phyloP scores from a whole-genome alignment of 35 echinoderm and acorn worm genomes.

The Apostichopus parvimensis region DNA sequence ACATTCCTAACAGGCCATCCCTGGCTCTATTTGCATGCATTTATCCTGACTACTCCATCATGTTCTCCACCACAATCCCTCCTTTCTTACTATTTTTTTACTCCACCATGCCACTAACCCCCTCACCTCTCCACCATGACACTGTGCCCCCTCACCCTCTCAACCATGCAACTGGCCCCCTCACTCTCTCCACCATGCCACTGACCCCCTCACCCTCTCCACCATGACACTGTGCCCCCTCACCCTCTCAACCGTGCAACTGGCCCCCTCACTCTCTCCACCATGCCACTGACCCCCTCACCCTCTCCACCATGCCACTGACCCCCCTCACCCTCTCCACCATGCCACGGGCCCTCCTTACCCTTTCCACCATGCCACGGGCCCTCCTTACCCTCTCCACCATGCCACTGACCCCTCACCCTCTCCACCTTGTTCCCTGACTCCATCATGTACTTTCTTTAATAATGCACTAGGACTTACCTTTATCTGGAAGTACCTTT shows the following conservation, averaged over 20 bases:
- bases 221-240: neutral
- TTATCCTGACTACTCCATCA: too few relatives aligned
- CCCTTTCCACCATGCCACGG: neutral
- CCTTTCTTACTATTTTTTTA: too few relatives aligned
- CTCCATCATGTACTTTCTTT: too few relatives aligned
- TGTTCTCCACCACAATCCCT: too few relatives aligned
- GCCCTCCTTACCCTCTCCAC: neutral
- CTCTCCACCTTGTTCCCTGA: neutral
- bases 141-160: neutral
- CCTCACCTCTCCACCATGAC: neutral
- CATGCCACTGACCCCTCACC: neutral
- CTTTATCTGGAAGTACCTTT: constrained; percentile 95
- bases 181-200: neutral
- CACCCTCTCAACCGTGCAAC: neutral
- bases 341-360: neutral
- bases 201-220: neutral
- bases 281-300: neutral
- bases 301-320: neutral
- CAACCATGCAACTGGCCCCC: neutral
- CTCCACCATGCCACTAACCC: neutral
- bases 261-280: neutral
- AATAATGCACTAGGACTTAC: constrained; percentile 40
- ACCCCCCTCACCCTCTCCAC: neutral
- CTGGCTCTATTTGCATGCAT: too few relatives aligned
- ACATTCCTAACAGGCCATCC: too few relatives aligned